A percentile compares a stretch with the other conserved stretches of the same genome.
Conservation (phyloP, 2,797 vertebrate genomes). For the Tinamus major region DNA sequence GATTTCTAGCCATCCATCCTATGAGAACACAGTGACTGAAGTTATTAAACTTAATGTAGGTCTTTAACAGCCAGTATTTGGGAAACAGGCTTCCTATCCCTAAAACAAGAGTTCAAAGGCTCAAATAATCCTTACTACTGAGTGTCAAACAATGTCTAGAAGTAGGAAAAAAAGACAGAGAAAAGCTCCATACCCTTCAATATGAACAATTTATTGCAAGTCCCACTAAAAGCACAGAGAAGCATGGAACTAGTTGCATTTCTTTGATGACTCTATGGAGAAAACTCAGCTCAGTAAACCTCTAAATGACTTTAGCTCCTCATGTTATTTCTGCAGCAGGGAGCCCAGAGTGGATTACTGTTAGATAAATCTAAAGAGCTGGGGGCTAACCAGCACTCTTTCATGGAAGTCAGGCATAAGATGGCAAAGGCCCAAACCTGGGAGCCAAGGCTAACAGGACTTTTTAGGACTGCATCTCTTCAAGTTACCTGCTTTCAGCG, state of each 20-base stretch:
- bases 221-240: not conserved
- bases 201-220: not conserved
- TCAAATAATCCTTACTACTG: not conserved
- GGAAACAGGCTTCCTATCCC: not conserved
- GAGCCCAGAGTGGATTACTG: not conserved
- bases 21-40: not conserved
- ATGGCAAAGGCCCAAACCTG: not conserved
- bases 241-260: not conserved
- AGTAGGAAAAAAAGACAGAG: not conserved
- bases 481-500: not conserved
- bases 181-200: not conserved
- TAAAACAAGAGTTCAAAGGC: not conserved
- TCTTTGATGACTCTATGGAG: not conserved
- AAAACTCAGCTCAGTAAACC: not conserved
- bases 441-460: not conserved
- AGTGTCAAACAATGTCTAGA: not conserved
- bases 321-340: not conserved
- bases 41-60: not conserved
- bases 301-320: not conserved
- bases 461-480: not conserved
- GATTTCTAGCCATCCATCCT: not conserved
- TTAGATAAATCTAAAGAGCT: not conserved
- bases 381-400: not conserved
- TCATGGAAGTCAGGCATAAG: not conserved
- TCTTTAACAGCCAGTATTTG: not conserved